Evolutionary conservation across 30 jellyfish, hydroid and myxozoan genomes (phyloP).

Genomic region (Catostylus mosaicus): DNA sequence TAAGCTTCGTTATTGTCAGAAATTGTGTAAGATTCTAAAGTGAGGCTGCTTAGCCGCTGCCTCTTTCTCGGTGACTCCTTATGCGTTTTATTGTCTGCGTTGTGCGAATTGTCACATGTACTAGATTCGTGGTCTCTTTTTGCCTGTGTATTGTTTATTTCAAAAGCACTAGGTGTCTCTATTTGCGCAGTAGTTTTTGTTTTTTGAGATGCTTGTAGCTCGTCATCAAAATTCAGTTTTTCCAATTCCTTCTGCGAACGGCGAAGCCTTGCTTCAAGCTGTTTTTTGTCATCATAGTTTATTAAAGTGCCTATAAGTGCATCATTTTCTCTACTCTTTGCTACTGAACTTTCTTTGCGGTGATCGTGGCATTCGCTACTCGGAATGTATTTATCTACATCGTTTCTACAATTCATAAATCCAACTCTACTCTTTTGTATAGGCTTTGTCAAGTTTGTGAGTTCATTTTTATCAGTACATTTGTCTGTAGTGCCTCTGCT

Average conservation of each 20-base stretch:
- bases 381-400: neutral
- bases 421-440: too few relatives aligned
- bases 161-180: neutral
- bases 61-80: constrained; percentile 17
- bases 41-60: constrained; percentile 63
- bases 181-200: neutral
- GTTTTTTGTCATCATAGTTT: constrained; percentile 2
- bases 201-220: neutral
- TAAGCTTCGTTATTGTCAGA: constrained; percentile 17
- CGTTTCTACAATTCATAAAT: neutral
- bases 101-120: neutral
- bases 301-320: neutral
- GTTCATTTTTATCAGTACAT: neutral
- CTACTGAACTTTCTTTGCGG: neutral
- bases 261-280: constrained; percentile 12
- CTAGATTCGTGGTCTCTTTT: neutral
- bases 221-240: constrained; percentile 26
- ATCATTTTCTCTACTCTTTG: neutral
- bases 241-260: constrained; percentile 27
- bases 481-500: neutral
- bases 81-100: neutral
- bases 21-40: constrained; percentile 27
- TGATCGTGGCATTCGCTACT: neutral
- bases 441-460: too few relatives aligned
- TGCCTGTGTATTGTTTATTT: neutral